Conservation (phyloP, 2,797 vertebrate species). For the Tangara arthus region DNA sequence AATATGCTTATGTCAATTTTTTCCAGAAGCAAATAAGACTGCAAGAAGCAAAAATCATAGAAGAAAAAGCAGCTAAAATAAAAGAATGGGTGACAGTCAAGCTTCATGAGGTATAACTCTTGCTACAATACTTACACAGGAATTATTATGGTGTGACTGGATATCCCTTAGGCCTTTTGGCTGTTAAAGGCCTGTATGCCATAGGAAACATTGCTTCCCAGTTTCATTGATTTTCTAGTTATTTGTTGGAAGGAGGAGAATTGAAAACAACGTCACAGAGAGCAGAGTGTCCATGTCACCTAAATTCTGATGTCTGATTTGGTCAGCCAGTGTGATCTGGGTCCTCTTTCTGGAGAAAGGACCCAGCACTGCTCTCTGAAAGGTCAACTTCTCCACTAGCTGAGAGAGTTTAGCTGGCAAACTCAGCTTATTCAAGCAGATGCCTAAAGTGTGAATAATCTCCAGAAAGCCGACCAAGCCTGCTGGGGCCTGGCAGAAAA, state of each 20-base stretch:
- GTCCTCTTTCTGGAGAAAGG: background rate
- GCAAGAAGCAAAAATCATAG: constrained; percentile 94
- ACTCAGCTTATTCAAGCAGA: background rate
- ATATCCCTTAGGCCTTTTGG: background rate
- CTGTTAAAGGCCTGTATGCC: background rate
- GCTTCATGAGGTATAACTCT: constrained; percentile 86
- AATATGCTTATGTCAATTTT: constrained; percentile 34
- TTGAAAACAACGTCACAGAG: background rate
- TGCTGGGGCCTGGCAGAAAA: background rate
- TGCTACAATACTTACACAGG: background rate
- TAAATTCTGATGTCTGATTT: background rate
- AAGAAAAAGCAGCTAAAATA: constrained; percentile 98
- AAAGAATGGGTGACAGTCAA: constrained; percentile 98
- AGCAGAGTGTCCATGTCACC: background rate
- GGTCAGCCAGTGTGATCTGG: background rate
- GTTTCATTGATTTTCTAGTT: background rate
- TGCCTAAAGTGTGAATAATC: constrained; percentile 9
- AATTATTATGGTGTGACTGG: background rate
- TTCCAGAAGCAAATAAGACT: constrained; percentile 89
- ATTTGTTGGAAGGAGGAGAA: background rate
- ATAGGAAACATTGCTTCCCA: background rate
- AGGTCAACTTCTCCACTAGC: background rate
- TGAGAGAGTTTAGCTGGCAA: background rate
- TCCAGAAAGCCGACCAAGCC: background rate
- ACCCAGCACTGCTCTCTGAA: background rate